Conservation (phyloP, 2,888 invertebrate species). For the Pimpla rufipes region DNA sequence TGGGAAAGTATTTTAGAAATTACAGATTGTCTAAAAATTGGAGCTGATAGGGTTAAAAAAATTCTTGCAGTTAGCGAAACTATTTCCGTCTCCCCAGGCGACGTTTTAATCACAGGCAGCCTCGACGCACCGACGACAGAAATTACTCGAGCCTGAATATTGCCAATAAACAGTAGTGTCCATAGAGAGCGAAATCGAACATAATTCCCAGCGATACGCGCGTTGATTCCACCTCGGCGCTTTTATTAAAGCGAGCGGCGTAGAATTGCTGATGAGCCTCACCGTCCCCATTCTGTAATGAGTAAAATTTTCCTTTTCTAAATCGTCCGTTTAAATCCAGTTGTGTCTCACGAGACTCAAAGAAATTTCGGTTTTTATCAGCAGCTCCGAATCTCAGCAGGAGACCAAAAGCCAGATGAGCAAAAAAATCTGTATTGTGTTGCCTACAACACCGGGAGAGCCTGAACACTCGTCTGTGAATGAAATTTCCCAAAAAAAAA, state of each 20-base stretch:
- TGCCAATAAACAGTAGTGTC: background rate
- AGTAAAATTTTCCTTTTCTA: background rate
- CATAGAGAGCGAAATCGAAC: background rate
- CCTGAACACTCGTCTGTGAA: background rate
- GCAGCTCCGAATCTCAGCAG: background rate
- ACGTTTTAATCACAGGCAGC: background rate
- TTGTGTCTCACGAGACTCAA: background rate
- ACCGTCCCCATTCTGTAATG: background rate
- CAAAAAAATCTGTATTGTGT: background rate
- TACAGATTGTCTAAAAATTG: too few species aligned
- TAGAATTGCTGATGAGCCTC: background rate
- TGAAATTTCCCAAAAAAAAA: constrained; percentile 8
- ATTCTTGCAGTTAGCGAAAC: background rate
- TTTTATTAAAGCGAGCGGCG: background rate
- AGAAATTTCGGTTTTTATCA: background rate
- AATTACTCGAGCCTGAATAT: background rate
- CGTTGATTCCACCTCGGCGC: background rate
- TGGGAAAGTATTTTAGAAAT: too few species aligned
- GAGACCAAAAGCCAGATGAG: background rate
- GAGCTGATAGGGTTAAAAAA: background rate
- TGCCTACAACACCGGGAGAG: background rate
- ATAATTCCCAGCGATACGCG: background rate
- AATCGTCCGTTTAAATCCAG: background rate
- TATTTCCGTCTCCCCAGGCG: background rate
- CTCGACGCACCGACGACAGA: background rate